Conservation (phyloP, 2,797 vertebrate genomes). For the Chromobotia macracanthus region DNA sequence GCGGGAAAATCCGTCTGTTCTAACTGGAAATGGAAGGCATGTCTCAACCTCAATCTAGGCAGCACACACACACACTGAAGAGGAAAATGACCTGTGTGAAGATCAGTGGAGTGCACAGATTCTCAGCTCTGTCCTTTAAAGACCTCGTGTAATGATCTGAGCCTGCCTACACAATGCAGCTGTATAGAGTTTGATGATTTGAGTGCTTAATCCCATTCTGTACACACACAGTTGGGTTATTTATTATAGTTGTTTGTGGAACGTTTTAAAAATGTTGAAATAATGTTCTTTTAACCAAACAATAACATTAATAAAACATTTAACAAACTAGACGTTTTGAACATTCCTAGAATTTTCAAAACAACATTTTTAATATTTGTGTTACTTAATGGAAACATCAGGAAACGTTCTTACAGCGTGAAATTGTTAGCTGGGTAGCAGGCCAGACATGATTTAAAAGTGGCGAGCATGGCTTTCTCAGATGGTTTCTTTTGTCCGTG, state of each 20-base stretch:
- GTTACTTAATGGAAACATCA: too few species aligned
- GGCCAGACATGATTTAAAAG: too few species aligned
- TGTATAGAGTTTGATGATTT: not conserved
- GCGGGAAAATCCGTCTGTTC: conserved; percentile 69
- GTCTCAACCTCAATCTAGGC: conserved; percentile 22
- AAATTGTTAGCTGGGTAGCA: too few species aligned
- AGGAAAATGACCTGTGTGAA: conserved; percentile 6
- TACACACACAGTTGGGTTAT: not conserved
- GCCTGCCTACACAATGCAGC: not conserved
- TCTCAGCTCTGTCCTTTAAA: conserved; percentile 15
- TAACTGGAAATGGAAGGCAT: conserved; percentile 33
- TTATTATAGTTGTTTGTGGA: not conserved
- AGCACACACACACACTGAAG: not conserved
- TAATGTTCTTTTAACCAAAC: too few species aligned
- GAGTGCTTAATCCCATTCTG: not conserved
- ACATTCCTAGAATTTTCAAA: too few species aligned
- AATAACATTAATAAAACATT: too few species aligned
- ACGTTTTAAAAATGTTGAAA: too few species aligned
- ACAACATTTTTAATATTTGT: too few species aligned
- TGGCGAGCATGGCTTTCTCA: not conserved
- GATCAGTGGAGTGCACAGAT: conserved; percentile 7
- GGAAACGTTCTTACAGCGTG: too few species aligned
- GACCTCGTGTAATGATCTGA: conserved; percentile 11
- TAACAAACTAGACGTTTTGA: too few species aligned
- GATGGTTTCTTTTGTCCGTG: not conserved